Evolutionary conservation across 1,140 invertebrate genomes (phyloP).

Genomic region (Drosophila leontia): DNA sequence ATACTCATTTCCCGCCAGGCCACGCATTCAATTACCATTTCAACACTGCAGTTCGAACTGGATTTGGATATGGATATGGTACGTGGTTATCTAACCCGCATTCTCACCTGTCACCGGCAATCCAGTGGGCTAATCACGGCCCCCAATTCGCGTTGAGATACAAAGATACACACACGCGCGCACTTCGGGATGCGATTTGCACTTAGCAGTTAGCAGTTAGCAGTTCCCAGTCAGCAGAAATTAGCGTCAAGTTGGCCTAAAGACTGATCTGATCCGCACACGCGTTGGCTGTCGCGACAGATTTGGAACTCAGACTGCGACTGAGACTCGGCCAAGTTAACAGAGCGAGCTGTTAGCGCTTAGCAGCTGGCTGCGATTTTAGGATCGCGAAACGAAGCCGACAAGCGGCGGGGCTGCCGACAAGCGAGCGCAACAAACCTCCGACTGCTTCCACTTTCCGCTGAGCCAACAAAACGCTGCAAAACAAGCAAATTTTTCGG

Average conservation of each 20-base stretch:
- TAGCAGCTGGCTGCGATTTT: slow-evolving; percentile 33
- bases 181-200: slow-evolving; percentile 5
- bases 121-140: slow-evolving; percentile 30
- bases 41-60: slow-evolving; percentile 41
- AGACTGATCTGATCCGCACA: slow-evolving; percentile 60
- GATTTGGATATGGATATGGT: slow-evolving; percentile 21
- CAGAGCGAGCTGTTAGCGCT: slow-evolving; percentile 11
- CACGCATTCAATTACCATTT: slow-evolving; percentile 53
- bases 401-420: slow-evolving; percentile 31
- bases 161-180: slow-evolving; percentile 26
- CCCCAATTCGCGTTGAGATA: slow-evolving; percentile 3
- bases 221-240: slow-evolving; percentile 52
- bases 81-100: slow-evolving; percentile 5
- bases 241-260: slow-evolving; percentile 50
- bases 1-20: slow-evolving; percentile 42
- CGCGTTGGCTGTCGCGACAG: slow-evolving; percentile 77
- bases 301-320: slow-evolving; percentile 69
- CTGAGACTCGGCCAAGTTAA: slow-evolving; percentile 44
- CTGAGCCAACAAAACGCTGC: slow-evolving; percentile 62
- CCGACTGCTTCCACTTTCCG: slow-evolving; percentile 60
- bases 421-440: slow-evolving; percentile 17
- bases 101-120: slow-evolving; percentile 34
- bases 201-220: slow-evolving; percentile 5
- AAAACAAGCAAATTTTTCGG: slow-evolving; percentile 37
- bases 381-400: slow-evolving; percentile 31